Evolutionary conservation across 2,888 invertebrate species (phyloP).

Genomic region (Sepioteuthis lessoniana): DNA sequence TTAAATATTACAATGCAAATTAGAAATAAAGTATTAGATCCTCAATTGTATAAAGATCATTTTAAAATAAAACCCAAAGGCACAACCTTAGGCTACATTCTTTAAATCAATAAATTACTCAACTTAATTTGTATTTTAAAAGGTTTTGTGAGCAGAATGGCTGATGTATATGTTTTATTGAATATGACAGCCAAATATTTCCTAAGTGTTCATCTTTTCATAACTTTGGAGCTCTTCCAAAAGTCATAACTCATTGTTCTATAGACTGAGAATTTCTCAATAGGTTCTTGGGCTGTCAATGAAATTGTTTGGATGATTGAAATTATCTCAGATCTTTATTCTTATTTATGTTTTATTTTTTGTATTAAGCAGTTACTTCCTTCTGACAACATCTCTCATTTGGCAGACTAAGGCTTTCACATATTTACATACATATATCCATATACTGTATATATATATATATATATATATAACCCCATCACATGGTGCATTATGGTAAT

Average conservation of each 20-base stretch:
- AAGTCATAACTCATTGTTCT: slow-evolving; percentile 1
- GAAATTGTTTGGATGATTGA: neutral
- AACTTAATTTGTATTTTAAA: neutral
- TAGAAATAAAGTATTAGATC: neutral
- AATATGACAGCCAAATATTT: neutral
- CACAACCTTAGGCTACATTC: neutral
- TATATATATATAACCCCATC: too few relatives aligned
- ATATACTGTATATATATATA: too few relatives aligned
- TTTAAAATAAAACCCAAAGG: neutral
- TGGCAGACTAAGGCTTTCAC: neutral
- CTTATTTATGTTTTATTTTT: neutral
- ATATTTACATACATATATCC: neutral
- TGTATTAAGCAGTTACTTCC: neutral
- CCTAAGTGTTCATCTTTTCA: neutral
- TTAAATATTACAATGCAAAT: neutral
- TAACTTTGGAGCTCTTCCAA: neutral
- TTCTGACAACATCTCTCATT: neutral
- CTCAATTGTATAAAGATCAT: neutral
- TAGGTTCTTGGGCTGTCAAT: neutral
- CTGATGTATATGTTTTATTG: neutral
- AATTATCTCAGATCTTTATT: neutral
- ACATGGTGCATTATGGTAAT: neutral
- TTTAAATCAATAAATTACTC: neutral
- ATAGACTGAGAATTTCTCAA: neutral
- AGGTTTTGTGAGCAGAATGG: neutral